phyloP scores from a whole-genome alignment of 2,113 vertebrate species.

The Lagopus muta region DNA sequence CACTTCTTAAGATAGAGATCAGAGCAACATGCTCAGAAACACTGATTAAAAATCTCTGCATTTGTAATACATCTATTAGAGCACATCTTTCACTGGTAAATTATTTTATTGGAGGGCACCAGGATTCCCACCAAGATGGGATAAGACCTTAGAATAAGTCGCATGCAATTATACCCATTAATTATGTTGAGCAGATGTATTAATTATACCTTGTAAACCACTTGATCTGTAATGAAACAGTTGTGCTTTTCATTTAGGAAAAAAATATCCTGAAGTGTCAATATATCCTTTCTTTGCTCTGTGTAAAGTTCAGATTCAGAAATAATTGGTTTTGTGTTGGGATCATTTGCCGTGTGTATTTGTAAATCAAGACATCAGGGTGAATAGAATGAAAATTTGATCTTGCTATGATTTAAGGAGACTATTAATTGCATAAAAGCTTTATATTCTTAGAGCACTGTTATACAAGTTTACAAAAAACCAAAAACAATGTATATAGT shows the following conservation, averaged over 20 bases:
- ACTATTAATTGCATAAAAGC: neutral
- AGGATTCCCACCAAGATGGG: neutral
- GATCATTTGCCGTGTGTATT: neutral
- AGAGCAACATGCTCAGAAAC: neutral
- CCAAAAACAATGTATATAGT: no score
- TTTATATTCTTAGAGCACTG: neutral
- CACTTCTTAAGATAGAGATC: neutral
- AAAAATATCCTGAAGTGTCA: neutral
- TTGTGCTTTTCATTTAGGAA: neutral
- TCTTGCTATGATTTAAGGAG: neutral
- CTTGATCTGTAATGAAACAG: neutral
- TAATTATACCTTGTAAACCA: neutral
- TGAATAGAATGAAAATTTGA: neutral
- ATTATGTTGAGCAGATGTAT: neutral
- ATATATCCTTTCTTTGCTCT: neutral
- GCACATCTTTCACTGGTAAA: neutral
- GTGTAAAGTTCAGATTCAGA: slow-evolving; percentile 21
- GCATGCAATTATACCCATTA: neutral
- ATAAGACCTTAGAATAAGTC: neutral
- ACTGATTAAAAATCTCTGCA: neutral
- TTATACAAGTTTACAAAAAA: neutral
- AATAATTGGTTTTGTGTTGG: neutral
- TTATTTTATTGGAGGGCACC: neutral
- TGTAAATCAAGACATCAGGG: slow-evolving; percentile 37
- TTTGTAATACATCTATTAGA: neutral